Conservation (phyloP, 2,888 invertebrate species). For the Cerastoderma edule region DNA sequence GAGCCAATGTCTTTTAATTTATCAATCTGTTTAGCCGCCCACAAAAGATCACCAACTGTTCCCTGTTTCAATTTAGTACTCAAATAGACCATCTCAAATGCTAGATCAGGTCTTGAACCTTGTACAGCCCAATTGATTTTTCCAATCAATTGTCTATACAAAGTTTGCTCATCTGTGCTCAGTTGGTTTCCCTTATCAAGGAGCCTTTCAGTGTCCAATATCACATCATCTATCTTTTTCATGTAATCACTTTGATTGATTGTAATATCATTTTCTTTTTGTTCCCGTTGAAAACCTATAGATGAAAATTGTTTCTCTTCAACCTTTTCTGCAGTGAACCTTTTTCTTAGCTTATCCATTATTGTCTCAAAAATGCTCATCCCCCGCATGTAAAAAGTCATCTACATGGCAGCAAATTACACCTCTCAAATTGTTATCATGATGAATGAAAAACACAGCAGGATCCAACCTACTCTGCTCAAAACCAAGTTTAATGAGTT, state of each 20-base stretch:
- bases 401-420: neutral
- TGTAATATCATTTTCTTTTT: conserved; percentile 21
- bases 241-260: conserved; percentile 32
- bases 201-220: neutral
- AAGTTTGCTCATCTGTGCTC: conserved; percentile 19
- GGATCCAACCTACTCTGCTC: neutral
- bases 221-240: neutral
- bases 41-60: conserved; percentile 33
- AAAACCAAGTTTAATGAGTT: neutral
- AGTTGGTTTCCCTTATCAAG: conserved; percentile 9
- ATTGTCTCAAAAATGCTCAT: conserved; percentile 42
- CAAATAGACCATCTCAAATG: conserved; percentile 49
- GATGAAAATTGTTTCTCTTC: conserved; percentile 48
- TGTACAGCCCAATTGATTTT: conserved; percentile 28
- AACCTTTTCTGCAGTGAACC: conserved; percentile 56
- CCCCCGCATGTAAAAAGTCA: conserved; percentile 2
- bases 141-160: conserved; percentile 13
- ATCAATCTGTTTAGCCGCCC: conserved; percentile 28
- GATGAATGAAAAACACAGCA: neutral
- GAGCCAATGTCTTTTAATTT: conserved; percentile 36
- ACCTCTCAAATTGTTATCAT: neutral
- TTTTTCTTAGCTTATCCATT: conserved; percentile 33
- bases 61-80: conserved; percentile 48
- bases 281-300: conserved; percentile 47
- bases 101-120: conserved; percentile 42